phyloP scores from a whole-genome alignment of 2,113 vertebrate species.

The Nettapus auritus region DNA sequence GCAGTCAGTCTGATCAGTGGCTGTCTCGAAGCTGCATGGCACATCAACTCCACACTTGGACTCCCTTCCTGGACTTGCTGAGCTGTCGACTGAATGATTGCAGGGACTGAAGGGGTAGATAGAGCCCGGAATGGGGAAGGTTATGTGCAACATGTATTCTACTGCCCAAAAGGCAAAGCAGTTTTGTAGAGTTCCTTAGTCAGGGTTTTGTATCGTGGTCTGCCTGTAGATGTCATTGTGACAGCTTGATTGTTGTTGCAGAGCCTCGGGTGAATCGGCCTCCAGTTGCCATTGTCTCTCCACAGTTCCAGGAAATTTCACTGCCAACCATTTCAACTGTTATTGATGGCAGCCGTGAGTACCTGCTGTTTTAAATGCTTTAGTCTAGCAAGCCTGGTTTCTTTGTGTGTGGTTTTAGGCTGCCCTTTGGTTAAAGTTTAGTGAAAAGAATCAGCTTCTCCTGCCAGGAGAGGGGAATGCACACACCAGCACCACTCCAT shows the following conservation, averaged over 20 bases:
- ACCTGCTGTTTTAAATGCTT: not conserved
- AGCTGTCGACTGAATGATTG: not conserved
- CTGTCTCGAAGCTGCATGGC: not conserved
- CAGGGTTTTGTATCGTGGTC: not conserved
- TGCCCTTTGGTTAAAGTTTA: not conserved
- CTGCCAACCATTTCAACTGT: conserved; percentile 95
- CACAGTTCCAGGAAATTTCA: conserved; percentile 92
- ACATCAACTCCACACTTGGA: not conserved
- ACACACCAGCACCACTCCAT: not conserved
- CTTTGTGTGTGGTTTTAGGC: not conserved
- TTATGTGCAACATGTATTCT: not conserved
- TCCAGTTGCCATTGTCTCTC: conserved; percentile 93
- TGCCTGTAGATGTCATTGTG: not conserved
- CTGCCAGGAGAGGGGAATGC: not conserved
- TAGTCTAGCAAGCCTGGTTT: not conserved
- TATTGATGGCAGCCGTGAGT: conserved; percentile 97
- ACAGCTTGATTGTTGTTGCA: conserved; percentile 67
- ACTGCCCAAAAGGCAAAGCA: not conserved
- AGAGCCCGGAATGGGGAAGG: not conserved
- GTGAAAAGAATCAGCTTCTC: not conserved
- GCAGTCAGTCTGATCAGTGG: not conserved
- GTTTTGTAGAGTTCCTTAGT: not conserved
- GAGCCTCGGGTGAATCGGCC: conserved; percentile 93
- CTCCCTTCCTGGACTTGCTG: not conserved
- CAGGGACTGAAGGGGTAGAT: not conserved